phyloP scores from a whole-genome alignment of 2,113 vertebrate species.

The Condylura cristata region DNA sequence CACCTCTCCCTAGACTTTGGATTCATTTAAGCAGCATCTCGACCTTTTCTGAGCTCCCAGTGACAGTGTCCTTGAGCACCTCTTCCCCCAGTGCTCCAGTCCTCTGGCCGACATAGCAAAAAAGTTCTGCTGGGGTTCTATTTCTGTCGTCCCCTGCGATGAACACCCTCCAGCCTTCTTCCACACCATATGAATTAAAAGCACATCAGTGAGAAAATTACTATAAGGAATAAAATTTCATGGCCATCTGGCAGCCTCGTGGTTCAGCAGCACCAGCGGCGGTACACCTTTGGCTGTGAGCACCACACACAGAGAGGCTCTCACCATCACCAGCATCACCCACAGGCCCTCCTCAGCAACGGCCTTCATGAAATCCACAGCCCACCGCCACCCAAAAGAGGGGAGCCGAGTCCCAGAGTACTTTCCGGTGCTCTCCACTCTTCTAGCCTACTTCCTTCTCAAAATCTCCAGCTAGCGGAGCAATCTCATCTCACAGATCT shows the following conservation, averaged over 20 bases:
- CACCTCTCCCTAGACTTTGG: background rate
- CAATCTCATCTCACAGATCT: background rate
- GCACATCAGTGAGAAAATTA: constrained; percentile 33
- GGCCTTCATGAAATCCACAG: background rate
- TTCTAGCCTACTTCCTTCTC: background rate
- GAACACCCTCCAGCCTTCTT: constrained; percentile 23
- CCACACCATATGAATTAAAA: constrained; percentile 46
- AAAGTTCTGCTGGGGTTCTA: background rate
- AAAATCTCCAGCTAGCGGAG: background rate
- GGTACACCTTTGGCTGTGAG: background rate
- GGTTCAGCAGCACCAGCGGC: background rate
- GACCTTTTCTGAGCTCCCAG: background rate
- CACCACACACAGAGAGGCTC: fast-evolving
- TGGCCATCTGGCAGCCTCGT: constrained; percentile 16
- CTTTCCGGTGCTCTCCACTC: background rate
- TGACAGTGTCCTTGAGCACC: background rate
- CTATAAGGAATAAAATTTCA: constrained; percentile 47
- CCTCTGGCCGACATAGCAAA: background rate
- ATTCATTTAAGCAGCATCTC: background rate
- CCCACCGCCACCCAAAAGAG: background rate
- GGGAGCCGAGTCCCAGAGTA: background rate
- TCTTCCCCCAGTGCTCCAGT: background rate
- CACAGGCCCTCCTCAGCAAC: background rate
- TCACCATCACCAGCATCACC: background rate
- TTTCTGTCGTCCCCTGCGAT: background rate